Conservation (phyloP, 2,888 invertebrate species). For the Pristionchus arcanus region DNA sequence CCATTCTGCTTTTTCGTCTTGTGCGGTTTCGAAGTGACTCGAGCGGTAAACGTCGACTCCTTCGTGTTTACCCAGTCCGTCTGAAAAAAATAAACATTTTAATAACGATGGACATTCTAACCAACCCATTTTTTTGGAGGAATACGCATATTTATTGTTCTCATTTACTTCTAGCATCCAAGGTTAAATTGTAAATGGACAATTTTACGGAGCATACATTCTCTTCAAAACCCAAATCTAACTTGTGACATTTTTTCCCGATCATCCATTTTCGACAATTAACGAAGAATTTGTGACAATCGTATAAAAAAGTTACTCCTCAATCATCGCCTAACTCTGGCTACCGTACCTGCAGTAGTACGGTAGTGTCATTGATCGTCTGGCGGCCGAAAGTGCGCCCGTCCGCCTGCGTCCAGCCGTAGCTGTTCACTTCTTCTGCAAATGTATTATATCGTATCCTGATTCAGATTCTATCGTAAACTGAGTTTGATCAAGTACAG, state of each 20-base stretch:
- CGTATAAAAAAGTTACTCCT: no score
- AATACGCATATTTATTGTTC: no score
- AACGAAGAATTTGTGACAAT: no score
- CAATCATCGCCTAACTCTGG: no score
- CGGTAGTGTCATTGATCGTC: slow-evolving; percentile 87
- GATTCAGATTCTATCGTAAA: neutral
- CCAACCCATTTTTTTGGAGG: neutral
- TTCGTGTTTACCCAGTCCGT: slow-evolving; percentile 50
- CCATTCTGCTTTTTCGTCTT: slow-evolving; percentile 6
- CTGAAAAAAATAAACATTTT: neutral
- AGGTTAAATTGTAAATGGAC: no score
- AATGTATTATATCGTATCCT: neutral
- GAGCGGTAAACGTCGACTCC: slow-evolving; percentile 47
- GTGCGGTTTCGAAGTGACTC: slow-evolving; percentile 42
- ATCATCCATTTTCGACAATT: no score
- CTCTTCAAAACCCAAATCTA: no score
- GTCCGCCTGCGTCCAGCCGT: slow-evolving; percentile 95
- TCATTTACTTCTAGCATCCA: no score
- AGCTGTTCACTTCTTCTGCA: slow-evolving; percentile 87
- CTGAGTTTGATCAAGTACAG: neutral
- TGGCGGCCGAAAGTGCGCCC: slow-evolving; percentile 93
- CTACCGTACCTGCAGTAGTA: slow-evolving; percentile 77
- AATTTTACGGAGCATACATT: no score
- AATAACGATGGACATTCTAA: neutral
- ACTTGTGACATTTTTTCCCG: no score